These are phyloP conservation scores for Crematogaster levior DNA, from an alignment of 2,888 invertebrate genomes.

Conservation along the genomic window DNA sequence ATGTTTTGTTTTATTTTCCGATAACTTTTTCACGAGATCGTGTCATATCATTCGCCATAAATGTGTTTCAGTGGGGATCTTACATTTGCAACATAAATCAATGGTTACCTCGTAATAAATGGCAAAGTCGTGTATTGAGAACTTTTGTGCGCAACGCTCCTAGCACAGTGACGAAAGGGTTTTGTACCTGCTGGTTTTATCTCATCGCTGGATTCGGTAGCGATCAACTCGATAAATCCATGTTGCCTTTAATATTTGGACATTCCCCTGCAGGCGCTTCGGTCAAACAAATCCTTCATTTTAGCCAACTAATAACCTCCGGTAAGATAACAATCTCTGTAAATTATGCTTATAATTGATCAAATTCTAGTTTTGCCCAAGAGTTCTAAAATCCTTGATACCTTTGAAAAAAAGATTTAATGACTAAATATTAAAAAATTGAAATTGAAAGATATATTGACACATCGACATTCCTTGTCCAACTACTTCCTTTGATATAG, in stretches of 20 bases:
- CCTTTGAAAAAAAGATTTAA: background rate
- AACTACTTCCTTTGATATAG: background rate
- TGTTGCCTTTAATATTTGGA: slow-evolving; percentile 82
- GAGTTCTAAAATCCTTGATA: background rate
- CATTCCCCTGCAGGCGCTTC: slow-evolving; percentile 86
- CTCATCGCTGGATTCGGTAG: slow-evolving; percentile 86
- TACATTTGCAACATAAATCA: slow-evolving; percentile 83
- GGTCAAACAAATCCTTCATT: slow-evolving; percentile 84
- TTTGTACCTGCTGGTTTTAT: slow-evolving; percentile 86
- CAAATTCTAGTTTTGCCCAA: background rate
- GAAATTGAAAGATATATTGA: background rate
- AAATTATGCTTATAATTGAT: background rate
- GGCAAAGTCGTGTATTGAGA: slow-evolving; percentile 80
- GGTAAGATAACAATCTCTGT: background rate
- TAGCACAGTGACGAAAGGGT: slow-evolving; percentile 77
- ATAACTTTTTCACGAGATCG: slow-evolving; percentile 6
- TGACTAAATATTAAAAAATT: slow-evolving; percentile 1
- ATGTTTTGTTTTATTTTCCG: background rate
- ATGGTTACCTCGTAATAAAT: slow-evolving; percentile 82
- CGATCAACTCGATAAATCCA: slow-evolving; percentile 85
- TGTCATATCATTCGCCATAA: background rate
- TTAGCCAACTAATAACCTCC: slow-evolving; percentile 82
- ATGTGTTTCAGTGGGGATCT: slow-evolving; percentile 82
- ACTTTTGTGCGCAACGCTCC: slow-evolving; percentile 80
- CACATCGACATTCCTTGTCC: background rate